Base-by-base conservation (phyloP, 2,888 invertebrate species). In the Ceramica pisi region DNA sequence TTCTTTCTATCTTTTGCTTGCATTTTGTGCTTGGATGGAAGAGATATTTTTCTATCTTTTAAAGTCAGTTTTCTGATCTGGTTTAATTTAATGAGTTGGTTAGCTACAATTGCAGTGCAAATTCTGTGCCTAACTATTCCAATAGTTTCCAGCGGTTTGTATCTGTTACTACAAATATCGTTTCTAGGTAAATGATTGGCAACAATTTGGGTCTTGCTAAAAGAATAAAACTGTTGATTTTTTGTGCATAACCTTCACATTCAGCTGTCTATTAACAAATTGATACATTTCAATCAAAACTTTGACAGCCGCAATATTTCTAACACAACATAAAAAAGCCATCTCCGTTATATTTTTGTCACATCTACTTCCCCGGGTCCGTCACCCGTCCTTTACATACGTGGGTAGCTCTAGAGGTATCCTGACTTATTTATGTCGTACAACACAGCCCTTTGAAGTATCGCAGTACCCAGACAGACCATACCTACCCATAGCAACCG, bases 381-480 rank as follows among this genome's bases (percentile, higher is more conserved):
- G 63, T 67, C 67, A 70, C 46, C 83, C 63, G 56, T 65, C 69
- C 70, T 23, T 73, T 26, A 75, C 69, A 64, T 78, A 82, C 59
- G 68, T 59, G 66, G 56, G 75, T 70, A 74, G 82, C 61, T 81
- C 61, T 67, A 65, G 46, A 77, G 69, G 81, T 71, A 70, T 60
- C 76, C 70, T 69, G 80, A 81, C 74, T 78, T 86, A 86, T 86
- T 86, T 86, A 77, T 71, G 85, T 72, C 73, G 50, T 62, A 78
- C 71, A 78, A 78, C 71, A 67, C 68, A 76, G 31, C 68, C 86
- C 86, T 86, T 86, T 86, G 85, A 85, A 79, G 86, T 86, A 66
- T 60, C 77, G 57, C 44, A 51, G 72, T 67, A 74, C 53, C 67
- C 78, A 86, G 78, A 80, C 75, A 71, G 56, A 65, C 55, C 55